phyloP scores from a whole-genome alignment of 2,797 vertebrate species.

The Sebastes variabilis region DNA sequence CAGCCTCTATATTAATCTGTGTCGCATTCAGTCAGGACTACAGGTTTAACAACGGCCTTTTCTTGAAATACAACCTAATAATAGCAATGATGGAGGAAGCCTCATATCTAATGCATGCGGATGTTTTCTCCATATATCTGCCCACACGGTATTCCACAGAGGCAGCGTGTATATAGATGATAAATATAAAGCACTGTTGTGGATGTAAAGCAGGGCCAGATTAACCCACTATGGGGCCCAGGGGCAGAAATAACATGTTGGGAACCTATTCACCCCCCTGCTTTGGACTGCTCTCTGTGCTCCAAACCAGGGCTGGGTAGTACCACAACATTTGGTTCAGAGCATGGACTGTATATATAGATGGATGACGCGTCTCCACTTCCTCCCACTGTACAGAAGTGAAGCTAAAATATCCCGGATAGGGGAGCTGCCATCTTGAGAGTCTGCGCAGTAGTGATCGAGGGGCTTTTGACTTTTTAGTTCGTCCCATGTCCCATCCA shows the following conservation, averaged over 20 bases:
- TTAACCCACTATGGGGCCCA: not conserved
- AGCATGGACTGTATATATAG: not conserved
- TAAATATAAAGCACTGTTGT: not conserved
- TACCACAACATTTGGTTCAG: not conserved
- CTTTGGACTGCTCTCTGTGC: not conserved
- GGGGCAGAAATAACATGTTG: not conserved
- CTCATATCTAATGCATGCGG: conserved; percentile 15
- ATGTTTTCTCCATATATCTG: conserved; percentile 1
- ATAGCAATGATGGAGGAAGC: not conserved
- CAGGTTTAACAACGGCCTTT: not conserved
- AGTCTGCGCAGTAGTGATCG: no score
- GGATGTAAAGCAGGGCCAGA: not conserved
- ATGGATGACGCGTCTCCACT: no score
- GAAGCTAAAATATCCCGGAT: no score
- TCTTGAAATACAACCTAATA: conserved; percentile 7
- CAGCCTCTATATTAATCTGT: conserved; percentile 4
- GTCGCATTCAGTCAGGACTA: not conserved
- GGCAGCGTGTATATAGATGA: not conserved
- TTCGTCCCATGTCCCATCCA: no score
- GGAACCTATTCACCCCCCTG: not conserved
- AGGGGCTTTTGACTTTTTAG: no score
- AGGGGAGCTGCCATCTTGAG: no score
- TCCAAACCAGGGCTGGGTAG: not conserved
- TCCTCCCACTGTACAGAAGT: no score
- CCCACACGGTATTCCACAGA: not conserved